Evolutionary conservation across 1,140 invertebrate species (phyloP), one percentile per base, ranked within the genome.

Genomic region (Mercenaria mercenaria): DNA sequence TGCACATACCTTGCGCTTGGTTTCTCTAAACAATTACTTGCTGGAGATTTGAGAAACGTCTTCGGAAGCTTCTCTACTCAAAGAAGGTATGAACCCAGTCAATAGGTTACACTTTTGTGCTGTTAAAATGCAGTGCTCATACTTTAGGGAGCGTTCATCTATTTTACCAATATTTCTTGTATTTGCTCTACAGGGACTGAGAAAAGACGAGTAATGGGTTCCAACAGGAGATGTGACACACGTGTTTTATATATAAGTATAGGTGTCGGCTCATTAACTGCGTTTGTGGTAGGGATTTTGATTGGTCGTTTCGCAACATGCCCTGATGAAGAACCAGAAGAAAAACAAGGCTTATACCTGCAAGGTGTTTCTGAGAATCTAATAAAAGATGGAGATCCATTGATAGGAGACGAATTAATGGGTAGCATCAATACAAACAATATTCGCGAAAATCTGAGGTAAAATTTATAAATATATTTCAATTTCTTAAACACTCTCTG

Each of bases 371-470:
- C 56, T 0, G 85, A 88, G 34, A n/a, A 32, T 20, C 37, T 80
- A 23, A 32, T 80, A 20, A 64, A 81, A 69, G 82, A 81, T 69
- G 89, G 76, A 37, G 80, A 88, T 34, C 41, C 85, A 15, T 3
- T 32, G 8, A 91, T 91, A 47, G 32, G 47, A n/a, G 82, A 88
- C 0, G 50, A 69, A 39, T 23, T 91, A 0, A 91, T 91, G 39
- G 81, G 61, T 18, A 50, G 18, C 13, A 91, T 91, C 20, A 81
- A 91, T 18, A 59, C 77, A 8, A 67, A 91, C 41, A 93, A 92
- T 69, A 94, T 94, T n/a, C 56, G 89, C 61, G 20, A 90, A 15
- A 82, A 92, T 85, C 82, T 94, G 4, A 93, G 87, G 93, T 94
- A 84, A 91, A n/a, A 79, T 52, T 61, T 56, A 39, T 18, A 26